These are phyloP conservation scores for Teleogryllus oceanicus DNA, from an alignment of 2,888 invertebrate species.

Conservation along the genomic window DNA sequence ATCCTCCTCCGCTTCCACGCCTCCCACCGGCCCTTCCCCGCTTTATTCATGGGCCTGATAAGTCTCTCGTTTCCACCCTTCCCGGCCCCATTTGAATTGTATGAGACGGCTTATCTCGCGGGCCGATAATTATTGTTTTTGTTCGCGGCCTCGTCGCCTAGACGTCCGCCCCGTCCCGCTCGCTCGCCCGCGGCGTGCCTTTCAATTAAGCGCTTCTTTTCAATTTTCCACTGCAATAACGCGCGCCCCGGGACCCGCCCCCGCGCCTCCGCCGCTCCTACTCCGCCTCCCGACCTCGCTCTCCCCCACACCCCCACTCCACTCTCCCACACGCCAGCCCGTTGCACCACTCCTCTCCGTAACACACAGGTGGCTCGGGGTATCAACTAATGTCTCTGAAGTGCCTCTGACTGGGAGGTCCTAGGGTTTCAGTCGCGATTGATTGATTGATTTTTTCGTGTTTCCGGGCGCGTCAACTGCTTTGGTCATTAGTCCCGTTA, in stretches of 20 bases:
- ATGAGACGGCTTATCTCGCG: constrained; percentile 9
- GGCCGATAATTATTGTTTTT: constrained; percentile 18
- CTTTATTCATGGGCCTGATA: neutral
- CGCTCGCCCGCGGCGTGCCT: neutral
- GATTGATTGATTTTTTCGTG: no score
- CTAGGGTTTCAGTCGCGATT: no score
- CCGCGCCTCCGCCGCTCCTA: neutral
- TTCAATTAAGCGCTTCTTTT: neutral
- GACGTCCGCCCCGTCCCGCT: neutral
- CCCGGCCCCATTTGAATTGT: neutral
- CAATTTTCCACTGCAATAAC: neutral
- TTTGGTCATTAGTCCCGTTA: no score
- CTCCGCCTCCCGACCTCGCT: neutral
- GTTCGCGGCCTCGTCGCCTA: neutral
- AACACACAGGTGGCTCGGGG: no score
- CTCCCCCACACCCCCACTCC: no score
- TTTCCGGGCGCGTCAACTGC: no score
- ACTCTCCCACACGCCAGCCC: no score
- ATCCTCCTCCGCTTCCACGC: neutral
- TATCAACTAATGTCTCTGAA: no score
- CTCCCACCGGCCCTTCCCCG: neutral
- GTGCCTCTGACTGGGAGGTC: no score
- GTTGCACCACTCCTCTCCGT: no score
- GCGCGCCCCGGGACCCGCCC: neutral
- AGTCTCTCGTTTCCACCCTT: neutral